Evolutionary conservation across 2,888 invertebrate species (phyloP).

Genomic region (Tenthredo amoena): DNA sequence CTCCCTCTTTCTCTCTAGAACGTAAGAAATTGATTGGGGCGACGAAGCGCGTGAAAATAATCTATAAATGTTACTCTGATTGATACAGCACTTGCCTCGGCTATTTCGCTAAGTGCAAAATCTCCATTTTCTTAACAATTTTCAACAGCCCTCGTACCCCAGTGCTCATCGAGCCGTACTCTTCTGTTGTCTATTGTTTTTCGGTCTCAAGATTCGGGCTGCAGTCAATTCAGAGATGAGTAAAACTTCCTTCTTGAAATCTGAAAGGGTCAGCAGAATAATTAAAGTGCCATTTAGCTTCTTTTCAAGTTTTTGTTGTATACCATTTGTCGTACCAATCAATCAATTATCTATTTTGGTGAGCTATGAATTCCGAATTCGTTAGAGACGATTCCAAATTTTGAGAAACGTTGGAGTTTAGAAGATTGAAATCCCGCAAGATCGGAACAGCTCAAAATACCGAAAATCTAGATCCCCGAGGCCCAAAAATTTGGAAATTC

Average conservation of each 20-base stretch:
- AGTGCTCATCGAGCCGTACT: neutral
- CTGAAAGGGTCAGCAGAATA: neutral
- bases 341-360: too few species aligned
- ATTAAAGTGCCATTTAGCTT: neutral
- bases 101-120: conserved; percentile 45
- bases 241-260: neutral
- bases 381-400: too few species aligned
- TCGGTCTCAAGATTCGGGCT: neutral
- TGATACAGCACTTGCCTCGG: conserved; percentile 43
- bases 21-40: conserved; percentile 66
- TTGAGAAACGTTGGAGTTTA: too few species aligned
- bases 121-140: conserved; percentile 36
- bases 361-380: too few species aligned
- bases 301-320: neutral
- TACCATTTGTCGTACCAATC: too few species aligned
- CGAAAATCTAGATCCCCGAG: too few species aligned
- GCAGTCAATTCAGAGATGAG: neutral
- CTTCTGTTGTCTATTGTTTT: conserved; percentile 1
- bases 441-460: too few species aligned
- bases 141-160: neutral
- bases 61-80: conserved; percentile 54
- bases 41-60: conserved; percentile 63
- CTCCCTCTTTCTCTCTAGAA: conserved; percentile 47
- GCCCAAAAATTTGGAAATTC: too few species aligned
- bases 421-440: too few species aligned